Percentiles rank a stretch among this genome's conserved stretches.
Conservation (phyloP, 1,140 invertebrate genomes). For the Bombus superbus region DNA sequence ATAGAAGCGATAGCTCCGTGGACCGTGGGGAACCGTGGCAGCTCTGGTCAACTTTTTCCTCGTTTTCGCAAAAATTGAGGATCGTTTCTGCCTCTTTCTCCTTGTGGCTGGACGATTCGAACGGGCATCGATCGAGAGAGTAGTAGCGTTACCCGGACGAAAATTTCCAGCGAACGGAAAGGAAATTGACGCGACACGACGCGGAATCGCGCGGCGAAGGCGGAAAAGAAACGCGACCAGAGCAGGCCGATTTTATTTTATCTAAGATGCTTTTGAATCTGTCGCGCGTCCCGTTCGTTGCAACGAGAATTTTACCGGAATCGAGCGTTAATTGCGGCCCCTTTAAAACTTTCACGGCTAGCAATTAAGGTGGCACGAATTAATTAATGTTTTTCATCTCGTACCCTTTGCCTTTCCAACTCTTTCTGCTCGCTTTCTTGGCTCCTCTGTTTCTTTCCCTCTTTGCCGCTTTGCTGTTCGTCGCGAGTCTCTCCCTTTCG, state of each 20-base stretch:
- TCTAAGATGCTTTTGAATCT: constrained; percentile 42
- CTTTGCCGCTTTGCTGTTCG: not conserved
- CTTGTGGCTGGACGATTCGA: too few species aligned
- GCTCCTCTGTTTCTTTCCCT: not conserved
- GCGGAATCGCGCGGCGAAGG: not conserved
- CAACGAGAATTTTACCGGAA: constrained; percentile 54
- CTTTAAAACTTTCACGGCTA: constrained; percentile 57
- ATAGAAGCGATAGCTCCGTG: constrained; percentile 29
- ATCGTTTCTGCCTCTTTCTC: not conserved
- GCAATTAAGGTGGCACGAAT: constrained; percentile 59
- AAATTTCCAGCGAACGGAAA: too few species aligned
- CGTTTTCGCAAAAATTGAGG: not conserved
- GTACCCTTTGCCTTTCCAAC: not conserved
- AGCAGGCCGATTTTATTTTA: constrained; percentile 3
- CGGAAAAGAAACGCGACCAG: not conserved
- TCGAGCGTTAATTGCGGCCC: constrained; percentile 63
- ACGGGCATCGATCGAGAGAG: too few species aligned
- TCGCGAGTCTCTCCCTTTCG: not conserved
- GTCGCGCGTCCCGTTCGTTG: constrained; percentile 9
- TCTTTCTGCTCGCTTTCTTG: not conserved
- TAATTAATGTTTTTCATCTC: constrained; percentile 61
- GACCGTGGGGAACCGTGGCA: constrained; percentile 19
- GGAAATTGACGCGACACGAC: not conserved
- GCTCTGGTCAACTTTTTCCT: not conserved
- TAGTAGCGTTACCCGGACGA: not conserved